Evolutionary conservation across 2,888 invertebrate genomes (phyloP), one percentile per base, ranked within the genome.

Genomic region (Cosmia trapezina): DNA sequence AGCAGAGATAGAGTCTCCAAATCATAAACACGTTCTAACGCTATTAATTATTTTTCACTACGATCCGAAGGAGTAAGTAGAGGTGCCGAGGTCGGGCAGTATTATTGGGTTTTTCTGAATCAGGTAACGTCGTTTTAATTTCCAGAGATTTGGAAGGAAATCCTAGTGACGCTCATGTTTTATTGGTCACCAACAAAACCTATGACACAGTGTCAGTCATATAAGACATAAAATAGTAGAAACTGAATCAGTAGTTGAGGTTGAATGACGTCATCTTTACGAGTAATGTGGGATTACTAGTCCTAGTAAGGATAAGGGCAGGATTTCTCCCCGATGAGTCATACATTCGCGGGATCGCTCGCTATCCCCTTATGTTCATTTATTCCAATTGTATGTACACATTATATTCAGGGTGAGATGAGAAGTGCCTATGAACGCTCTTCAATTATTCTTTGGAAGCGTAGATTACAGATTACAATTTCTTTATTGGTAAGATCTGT

Each of bases 191-290:
- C 3, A 41, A 69, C 4, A 53, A 69, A 70, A 54, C 49, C 49
- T 19, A n/a, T 54, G 49, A 61, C 73, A 45, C 14, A 14, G 14
- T 37, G 3, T 28, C n/a, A 45, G 61, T 61, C 17, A 54, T 41
- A 47, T 28, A 62, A 71, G 11, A 12, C 14, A 54, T 70, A 54
- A 8, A 54, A 47, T 43, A 74, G 5, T 54, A 37, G 37, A n/a
- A 67, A 61, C 28, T 53, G 63, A 67, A 54, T 81, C 65, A 57
- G 53, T 53, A 41, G 33, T 80, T 70, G 65, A 53, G 83, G 83
- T 80, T 59, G 17, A 43, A 70, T 79, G 80, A 80, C 70, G 62
- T 61, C 63, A 81, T 68, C 14, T 11, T 45, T 61, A 54, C 54
- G 2, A 47, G 56, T 59, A 51, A 68, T 65, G 22, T 33, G 6